Conservation (phyloP, 2,113 vertebrate species). For the Chrysemys picta region DNA sequence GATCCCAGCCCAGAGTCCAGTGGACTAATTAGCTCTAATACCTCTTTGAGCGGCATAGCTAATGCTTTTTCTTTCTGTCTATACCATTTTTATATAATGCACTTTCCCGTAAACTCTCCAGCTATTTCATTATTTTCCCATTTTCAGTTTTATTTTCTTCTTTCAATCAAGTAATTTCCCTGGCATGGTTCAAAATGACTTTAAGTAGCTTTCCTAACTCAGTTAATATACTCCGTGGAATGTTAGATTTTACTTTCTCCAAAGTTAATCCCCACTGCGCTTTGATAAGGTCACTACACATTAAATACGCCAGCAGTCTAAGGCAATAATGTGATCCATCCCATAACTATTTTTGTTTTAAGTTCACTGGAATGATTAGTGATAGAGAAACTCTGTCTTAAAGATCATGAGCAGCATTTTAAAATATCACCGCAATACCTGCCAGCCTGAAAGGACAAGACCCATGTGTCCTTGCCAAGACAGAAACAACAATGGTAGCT, state of each 20-base stretch:
- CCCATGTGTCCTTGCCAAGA: background rate
- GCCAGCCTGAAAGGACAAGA: background rate
- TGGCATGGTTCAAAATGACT: conserved; percentile 41
- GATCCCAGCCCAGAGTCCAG: background rate
- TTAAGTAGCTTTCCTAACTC: conserved; percentile 56
- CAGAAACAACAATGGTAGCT: background rate
- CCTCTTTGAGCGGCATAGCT: background rate
- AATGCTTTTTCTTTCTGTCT: background rate
- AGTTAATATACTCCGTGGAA: conserved; percentile 39
- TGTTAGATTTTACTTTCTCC: conserved; percentile 56
- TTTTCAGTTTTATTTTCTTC: conserved; percentile 61
- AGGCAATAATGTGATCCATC: conserved; percentile 61
- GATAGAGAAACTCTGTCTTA: background rate
- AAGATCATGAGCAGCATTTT: conserved; percentile 1
- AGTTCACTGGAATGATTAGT: conserved; percentile 62
- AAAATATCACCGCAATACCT: background rate
- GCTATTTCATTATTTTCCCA: conserved; percentile 52
- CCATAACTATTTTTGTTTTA: conserved; percentile 62
- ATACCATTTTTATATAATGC: background rate
- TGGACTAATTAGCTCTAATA: background rate
- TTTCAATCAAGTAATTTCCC: conserved; percentile 30
- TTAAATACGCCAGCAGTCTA: conserved; percentile 63
- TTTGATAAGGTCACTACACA: conserved; percentile 66
- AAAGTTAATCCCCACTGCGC: conserved; percentile 52
- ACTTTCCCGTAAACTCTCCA: background rate